Percentiles rank a stretch among this genome's conserved stretches.
phyloP scores from a whole-genome alignment of 2,797 vertebrate genomes.

The Trachurus trachurus region DNA sequence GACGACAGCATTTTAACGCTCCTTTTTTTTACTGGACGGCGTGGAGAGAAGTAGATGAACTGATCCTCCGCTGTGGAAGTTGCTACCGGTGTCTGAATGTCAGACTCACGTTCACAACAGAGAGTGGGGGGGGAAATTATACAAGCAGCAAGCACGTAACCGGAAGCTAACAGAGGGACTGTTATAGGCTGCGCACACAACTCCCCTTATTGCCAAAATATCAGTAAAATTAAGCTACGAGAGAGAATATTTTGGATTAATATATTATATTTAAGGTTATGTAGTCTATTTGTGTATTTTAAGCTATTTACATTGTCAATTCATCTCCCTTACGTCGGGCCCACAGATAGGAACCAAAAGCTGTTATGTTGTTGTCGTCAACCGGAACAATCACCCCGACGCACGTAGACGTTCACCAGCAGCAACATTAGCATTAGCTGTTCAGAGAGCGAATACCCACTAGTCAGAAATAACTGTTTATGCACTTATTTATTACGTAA shows the following conservation, averaged over 20 bases:
- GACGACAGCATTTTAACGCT: slow-evolving; percentile 67
- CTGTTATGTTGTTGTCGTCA: slow-evolving; percentile 27
- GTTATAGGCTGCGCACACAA: neutral
- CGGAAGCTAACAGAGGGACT: slow-evolving; percentile 8
- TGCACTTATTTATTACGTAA: neutral
- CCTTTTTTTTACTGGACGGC: neutral
- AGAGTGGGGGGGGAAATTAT: slow-evolving; percentile 34
- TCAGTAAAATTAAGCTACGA: neutral
- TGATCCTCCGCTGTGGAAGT: neutral
- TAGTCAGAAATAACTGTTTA: neutral
- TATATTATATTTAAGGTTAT: rapidly evolving
- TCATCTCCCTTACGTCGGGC: rapidly evolving
- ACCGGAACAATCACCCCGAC: slow-evolving; percentile 39
- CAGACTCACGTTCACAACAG: slow-evolving; percentile 3
- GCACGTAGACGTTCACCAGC: slow-evolving; percentile 40
- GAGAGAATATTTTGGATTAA: rapidly evolving
- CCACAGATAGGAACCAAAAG: slow-evolving; percentile 36
- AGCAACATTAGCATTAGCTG: slow-evolving; percentile 52
- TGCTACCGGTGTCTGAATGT: slow-evolving; percentile 17
- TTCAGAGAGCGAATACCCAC: slow-evolving; percentile 1
- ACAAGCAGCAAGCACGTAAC: slow-evolving; percentile 39
- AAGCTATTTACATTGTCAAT: neutral
- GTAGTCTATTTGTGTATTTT: neutral
- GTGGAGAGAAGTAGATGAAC: neutral
- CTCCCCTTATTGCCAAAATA: slow-evolving; percentile 28